A percentile compares a stretch with the other conserved stretches of the same genome.
phyloP scores from a whole-genome alignment of 2,888 invertebrate species.

The Xanthia togata region DNA sequence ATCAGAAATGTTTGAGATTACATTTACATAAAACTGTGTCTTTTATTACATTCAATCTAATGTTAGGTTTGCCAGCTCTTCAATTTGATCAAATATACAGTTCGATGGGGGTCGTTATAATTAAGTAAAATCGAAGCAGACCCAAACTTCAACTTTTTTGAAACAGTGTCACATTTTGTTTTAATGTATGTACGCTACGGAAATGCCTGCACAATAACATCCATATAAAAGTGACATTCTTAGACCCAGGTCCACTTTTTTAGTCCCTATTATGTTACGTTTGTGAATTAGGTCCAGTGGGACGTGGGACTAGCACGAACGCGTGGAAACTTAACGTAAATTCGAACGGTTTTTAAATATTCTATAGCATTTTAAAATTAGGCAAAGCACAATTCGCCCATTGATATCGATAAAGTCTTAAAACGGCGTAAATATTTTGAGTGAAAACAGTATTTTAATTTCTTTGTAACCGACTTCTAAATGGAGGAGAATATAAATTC shows the following conservation, averaged over 20 bases:
- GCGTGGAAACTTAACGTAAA: too few species aligned
- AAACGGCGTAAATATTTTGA: background rate
- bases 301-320: too few species aligned
- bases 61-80: slow-evolving; percentile 1
- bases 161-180: too few species aligned
- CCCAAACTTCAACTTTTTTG: background rate
- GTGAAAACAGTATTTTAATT: too few species aligned
- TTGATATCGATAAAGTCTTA: too few species aligned
- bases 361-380: background rate
- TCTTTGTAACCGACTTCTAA: too few species aligned
- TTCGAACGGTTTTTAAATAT: background rate
- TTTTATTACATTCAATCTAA: slow-evolving; percentile 18
- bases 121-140: background rate
- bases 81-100: background rate
- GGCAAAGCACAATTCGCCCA: background rate
- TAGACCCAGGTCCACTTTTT: background rate
- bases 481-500: too few species aligned
- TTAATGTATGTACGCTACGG: too few species aligned
- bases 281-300: too few species aligned
- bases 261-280: background rate
- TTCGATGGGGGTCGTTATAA: background rate
- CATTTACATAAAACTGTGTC: slow-evolving; percentile 29
- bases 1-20: slow-evolving; percentile 31
- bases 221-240: too few species aligned
- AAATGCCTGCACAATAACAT: too few species aligned